Evolutionary conservation across 1,140 invertebrate species (phyloP), one percentile per base, ranked within the genome.

Genomic region (Calosoma granatense): DNA sequence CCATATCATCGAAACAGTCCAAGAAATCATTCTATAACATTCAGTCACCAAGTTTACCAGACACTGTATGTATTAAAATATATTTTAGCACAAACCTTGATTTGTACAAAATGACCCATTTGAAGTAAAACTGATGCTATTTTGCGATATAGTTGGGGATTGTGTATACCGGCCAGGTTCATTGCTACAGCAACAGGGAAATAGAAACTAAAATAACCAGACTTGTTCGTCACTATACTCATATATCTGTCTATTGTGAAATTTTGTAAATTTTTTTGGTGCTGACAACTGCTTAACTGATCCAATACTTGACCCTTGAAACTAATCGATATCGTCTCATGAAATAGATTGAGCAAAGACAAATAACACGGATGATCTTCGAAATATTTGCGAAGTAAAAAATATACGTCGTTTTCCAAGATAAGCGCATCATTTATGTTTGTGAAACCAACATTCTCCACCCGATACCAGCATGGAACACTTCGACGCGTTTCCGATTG

Each of bases 51-150:
- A 17, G 15, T 19, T 52, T 53, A n/a, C n/a, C n/a, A 1, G 14
- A 54, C 22, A 59, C 39, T n/a, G n/a, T 23, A n/a, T n/a, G n/a
- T 43, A 20, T 14, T 43, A 11, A 17, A 20, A n/a, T 2, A 30
- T 36, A n/a, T 14, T 55, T 30, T 15, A n/a, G 12, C 36, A 39
- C 43, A 54, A n/a, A 86, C 87, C 76, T 92, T 91, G 30, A 97
- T 88, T 84, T 98, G 95, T 68, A 90, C 98, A 67, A 94, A 94
- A 65, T 92, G 85, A 14, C 96, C 96, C 84, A 98, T 96, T 75
- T 96, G 86, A 21, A 97, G 69, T 0, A 97, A 72, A 65, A 98
- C 92, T 0, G 81, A 86, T 72, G 91, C 90, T 0, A 89, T 90
- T 75, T 94, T 87, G 53, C 85, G 76, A 65, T 92, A 88, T 22